Base-by-base conservation (phyloP, 2,888 invertebrate species). In the Trisateles emortualis region DNA sequence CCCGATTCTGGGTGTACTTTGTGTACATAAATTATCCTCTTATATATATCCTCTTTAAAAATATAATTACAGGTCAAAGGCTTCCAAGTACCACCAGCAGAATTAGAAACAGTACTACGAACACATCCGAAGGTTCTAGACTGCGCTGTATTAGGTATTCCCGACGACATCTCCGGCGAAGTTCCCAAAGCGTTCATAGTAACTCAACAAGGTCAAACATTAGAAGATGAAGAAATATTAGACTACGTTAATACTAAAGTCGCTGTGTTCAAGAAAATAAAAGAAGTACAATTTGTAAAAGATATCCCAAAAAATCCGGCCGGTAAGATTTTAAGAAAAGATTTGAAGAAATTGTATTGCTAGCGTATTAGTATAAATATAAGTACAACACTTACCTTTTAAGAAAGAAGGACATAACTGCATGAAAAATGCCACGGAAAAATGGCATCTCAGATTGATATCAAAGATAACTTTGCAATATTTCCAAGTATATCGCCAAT, bases 1-100 rank as follows among this genome's bases (percentile, higher is more conserved):
- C n/a, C n/a, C n/a, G n/a, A n/a, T n/a, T n/a, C n/a, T n/a, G n/a
- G n/a, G n/a, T n/a, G n/a, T n/a, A n/a, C n/a, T n/a, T n/a, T n/a
- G n/a, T n/a, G n/a, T n/a, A n/a, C n/a, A n/a, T n/a, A n/a, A n/a
- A n/a, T n/a, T n/a, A n/a, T n/a, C n/a, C n/a, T n/a, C n/a, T n/a
- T n/a, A n/a, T 3, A 22, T 22, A 22, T 3, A 26, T 29, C 9
- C n/a, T n/a, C n/a, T n/a, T n/a, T n/a, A 16, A 17, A 6, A 3
- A 11, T n/a, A 19, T 10, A n/a, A 51, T 70, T 65, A 11, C 78
- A 92, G 92, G 96, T 96, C 0, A 95, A 94, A 88, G 95, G 94
- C 0, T 95, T 93, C 84, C 94, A 97, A 95, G 98, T 98, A 13
- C 95, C 98, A 0, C 98, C 98, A 5, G 98, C 98, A 0, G 98